Percentiles rank a stretch among this genome's conserved stretches.
Conservation (phyloP, 2,113 vertebrate species). For the Clarias batrachus region DNA sequence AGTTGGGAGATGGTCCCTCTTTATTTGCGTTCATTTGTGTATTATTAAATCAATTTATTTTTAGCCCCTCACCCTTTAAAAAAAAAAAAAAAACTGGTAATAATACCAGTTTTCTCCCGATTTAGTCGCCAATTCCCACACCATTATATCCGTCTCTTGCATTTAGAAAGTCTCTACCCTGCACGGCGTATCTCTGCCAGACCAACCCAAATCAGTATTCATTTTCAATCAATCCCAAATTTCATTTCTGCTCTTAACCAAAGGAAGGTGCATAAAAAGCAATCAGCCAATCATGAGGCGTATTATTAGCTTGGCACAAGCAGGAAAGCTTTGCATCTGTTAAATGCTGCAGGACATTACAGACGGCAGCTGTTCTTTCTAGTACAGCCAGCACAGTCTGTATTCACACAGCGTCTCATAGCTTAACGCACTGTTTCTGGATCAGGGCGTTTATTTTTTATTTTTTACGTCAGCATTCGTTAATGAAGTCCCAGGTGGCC, state of each 20-base stretch:
- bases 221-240: neutral
- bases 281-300: constrained; percentile 32
- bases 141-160: constrained; percentile 8
- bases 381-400: constrained; percentile 7
- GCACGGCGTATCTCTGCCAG: neutral
- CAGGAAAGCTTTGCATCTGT: constrained; percentile 34
- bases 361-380: constrained; percentile 17
- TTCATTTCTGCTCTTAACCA: neutral
- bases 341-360: constrained; percentile 31
- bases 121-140: constrained; percentile 8
- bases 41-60: constrained; percentile 26
- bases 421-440: constrained; percentile 8
- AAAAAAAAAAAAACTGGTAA: neutral
- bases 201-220: neutral
- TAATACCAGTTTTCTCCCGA: neutral
- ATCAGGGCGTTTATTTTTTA: neutral
- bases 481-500: constrained; percentile 31
- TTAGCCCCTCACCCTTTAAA: neutral
- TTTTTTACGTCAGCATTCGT: constrained; percentile 23
- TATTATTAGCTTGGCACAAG: constrained; percentile 35
- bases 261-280: constrained; percentile 4
- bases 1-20: neutral
- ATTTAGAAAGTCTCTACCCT: neutral
- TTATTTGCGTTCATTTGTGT: neutral
- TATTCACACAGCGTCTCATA: constrained; percentile 5